Evolutionary conservation across 2,797 vertebrate species (phyloP), one percentile per base, ranked within the genome.

Genomic region (Bradypodion pumilum): DNA sequence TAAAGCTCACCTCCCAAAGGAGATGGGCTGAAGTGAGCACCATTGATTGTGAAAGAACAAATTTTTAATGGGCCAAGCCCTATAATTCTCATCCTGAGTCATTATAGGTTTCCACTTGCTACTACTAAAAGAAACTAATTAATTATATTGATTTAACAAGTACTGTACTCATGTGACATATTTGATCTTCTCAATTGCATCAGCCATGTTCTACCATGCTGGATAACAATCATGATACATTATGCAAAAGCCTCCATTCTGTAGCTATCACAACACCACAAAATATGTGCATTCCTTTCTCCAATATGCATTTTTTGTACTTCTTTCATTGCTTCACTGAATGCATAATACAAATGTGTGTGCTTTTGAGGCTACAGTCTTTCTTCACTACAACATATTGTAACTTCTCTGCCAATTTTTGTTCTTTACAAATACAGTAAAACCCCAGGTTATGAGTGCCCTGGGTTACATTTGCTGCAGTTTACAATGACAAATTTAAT

Each of bases 131-230:
- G 40, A 65, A 1, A 2, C 89, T 89, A 69, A 88, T 84, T 82
- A 88, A 80, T 83, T 1, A 68, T 89, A 93, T 89, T 59, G 91
- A 92, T 93, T 89, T 83, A 70, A 83, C 81, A 89, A 92, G 66
- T 85, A 79, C 77, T 80, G 66, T 85, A 79, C 77, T 80, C 66
- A 8, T 80, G 88, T 83, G 88, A 88, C 90, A 82, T 82, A 80
- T 87, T 92, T 90, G 85, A 82, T 86, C 79, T 68, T 69, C 49
- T 86, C 85, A 80, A 35, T 89, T 86, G 74, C 87, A 88, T 80
- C 89, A 86, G 72, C 83, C 42, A 72, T 5, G 32, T 60, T 75
- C 59, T 85, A 86, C 78, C 89, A 92, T 89, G 92, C 90, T 75
- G 46, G 78, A 7, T 80, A 75, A 87, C 84, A 85, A 69, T 85